Evolutionary conservation across 2,797 vertebrate genomes (phyloP).

Genomic region (Dryobates pubescens): DNA sequence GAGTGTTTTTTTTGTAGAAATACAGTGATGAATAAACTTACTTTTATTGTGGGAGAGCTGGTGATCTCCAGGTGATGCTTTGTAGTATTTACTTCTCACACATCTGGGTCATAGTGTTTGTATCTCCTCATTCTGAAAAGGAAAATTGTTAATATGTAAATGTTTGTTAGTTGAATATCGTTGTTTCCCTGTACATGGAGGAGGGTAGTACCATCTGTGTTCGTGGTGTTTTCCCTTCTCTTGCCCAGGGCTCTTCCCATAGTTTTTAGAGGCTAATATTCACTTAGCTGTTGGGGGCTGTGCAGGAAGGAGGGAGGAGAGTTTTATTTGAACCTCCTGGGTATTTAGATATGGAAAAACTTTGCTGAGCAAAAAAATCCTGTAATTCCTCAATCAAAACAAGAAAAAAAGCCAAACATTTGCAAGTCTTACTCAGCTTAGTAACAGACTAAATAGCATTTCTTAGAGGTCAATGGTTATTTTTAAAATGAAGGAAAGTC

Average conservation of each 20-base stretch:
- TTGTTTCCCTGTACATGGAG: accelerated
- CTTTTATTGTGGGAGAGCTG: background rate
- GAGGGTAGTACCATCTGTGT: background rate
- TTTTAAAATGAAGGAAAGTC: background rate
- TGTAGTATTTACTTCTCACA: background rate
- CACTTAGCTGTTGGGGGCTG: background rate
- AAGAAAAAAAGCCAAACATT: background rate
- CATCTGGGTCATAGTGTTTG: background rate
- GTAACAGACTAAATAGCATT: background rate
- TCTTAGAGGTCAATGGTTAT: background rate
- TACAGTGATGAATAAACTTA: background rate
- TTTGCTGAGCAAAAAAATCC: background rate
- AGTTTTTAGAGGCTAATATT: background rate
- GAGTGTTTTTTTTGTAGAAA: background rate
- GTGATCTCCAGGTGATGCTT: background rate
- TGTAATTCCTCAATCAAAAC: background rate
- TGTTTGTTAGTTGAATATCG: background rate
- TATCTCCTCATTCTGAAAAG: background rate
- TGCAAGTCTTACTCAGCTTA: background rate
- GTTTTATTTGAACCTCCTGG: background rate
- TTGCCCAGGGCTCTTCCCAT: accelerated
- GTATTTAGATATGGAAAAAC: background rate
- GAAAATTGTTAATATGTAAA: background rate
- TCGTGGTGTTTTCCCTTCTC: background rate
- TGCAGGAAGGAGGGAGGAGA: background rate